phyloP scores from a whole-genome alignment of 2,113 vertebrate species.

The Ptychochromis oligacanthus region DNA sequence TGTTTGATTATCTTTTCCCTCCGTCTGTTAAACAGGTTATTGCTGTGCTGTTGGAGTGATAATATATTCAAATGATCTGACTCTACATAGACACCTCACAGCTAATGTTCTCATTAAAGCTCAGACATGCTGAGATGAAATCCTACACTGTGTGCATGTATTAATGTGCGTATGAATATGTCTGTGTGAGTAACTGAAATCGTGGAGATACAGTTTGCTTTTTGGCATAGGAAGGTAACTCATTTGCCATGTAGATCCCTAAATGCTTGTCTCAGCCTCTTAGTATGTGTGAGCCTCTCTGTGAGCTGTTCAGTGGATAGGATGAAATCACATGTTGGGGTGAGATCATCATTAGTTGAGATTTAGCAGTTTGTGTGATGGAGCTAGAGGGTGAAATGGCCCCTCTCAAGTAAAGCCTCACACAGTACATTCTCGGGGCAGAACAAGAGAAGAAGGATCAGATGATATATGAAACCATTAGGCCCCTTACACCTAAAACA shows the following conservation, averaged over 20 bases:
- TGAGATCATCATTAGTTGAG: conserved; percentile 21
- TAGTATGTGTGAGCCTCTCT: neutral
- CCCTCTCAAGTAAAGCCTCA: conserved; percentile 18
- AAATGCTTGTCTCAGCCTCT: neutral
- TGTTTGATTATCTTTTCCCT: conserved; percentile 27
- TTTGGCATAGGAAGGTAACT: neutral
- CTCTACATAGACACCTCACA: conserved; percentile 7
- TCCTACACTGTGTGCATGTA: neutral
- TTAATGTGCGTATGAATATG: neutral
- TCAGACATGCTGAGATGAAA: conserved; percentile 37
- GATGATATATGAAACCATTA: conserved; percentile 58
- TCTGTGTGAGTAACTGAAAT: neutral
- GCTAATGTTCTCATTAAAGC: conserved; percentile 46
- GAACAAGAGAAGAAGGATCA: conserved; percentile 15
- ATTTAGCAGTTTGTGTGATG: conserved; percentile 38
- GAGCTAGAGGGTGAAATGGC: conserved; percentile 20
- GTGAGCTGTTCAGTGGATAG: neutral
- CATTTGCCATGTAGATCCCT: neutral
- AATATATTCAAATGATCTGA: conserved; percentile 28
- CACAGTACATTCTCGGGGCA: conserved; percentile 23
- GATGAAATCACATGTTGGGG: neutral
- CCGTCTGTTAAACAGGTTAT: conserved; percentile 36
- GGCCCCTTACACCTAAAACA: conserved; percentile 46
- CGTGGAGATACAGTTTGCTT: neutral
- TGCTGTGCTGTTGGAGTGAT: conserved; percentile 29